phyloP scores from a whole-genome alignment of 2,113 vertebrate genomes.

The Phalacrocorax carbo region DNA sequence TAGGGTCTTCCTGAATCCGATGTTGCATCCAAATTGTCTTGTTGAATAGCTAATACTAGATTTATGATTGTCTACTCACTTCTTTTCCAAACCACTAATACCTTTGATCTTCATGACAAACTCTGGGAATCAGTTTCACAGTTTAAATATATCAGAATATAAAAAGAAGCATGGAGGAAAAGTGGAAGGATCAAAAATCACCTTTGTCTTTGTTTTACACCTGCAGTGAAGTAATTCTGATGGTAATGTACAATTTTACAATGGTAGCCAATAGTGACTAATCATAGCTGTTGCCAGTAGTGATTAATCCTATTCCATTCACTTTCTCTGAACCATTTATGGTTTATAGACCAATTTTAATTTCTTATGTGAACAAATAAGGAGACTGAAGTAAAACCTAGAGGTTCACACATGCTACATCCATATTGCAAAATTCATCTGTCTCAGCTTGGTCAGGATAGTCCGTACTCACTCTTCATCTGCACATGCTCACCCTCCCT shows the following conservation, averaged over 20 bases:
- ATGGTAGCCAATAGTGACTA: background rate
- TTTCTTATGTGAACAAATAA: background rate
- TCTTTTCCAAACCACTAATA: background rate
- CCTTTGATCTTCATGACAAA: background rate
- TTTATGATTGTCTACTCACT: rapidly evolving
- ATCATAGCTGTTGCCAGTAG: background rate
- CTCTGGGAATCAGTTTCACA: background rate
- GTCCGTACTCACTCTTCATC: background rate
- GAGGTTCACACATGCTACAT: background rate
- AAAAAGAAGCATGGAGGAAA: background rate
- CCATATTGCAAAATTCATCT: background rate
- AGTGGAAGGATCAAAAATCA: background rate
- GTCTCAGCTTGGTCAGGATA: background rate
- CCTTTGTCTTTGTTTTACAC: background rate
- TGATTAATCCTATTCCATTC: background rate
- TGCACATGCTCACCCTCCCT: too few species aligned
- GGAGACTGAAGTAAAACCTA: background rate
- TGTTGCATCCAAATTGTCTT: background rate
- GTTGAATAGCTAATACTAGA: background rate
- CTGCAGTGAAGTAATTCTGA: background rate
- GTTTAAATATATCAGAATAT: background rate
- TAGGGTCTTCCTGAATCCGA: background rate
- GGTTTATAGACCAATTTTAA: background rate
- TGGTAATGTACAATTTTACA: background rate
- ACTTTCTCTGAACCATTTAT: background rate